Conservation (phyloP, 2,888 invertebrate species). For the Nasonovia ribisnigri region DNA sequence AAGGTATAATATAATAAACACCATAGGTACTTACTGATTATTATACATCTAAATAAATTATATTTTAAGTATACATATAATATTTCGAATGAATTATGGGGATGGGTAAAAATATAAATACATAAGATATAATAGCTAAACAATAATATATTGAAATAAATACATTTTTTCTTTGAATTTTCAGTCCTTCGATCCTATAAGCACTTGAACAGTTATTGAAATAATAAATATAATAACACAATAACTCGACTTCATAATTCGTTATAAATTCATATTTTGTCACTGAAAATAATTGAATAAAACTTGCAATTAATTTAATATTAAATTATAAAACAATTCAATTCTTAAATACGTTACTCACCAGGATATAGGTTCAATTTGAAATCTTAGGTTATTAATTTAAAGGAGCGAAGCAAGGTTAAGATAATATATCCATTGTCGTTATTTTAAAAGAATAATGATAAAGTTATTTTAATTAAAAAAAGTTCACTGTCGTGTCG, state of each 20-base stretch:
- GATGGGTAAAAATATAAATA: neutral
- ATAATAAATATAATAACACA: neutral
- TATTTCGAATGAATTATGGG: neutral
- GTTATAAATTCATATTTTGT: neutral
- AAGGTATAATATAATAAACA: neutral
- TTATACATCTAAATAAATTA: too few species aligned
- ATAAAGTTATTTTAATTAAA: conserved; percentile 40
- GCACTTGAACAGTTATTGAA: neutral
- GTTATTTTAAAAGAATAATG: conserved; percentile 1
- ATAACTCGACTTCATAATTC: neutral
- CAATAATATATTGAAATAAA: neutral
- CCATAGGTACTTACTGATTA: too few species aligned
- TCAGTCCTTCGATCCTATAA: neutral
- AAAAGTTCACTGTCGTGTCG: conserved; percentile 4
- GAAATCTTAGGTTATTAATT: neutral
- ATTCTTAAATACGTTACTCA: neutral
- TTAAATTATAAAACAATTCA: neutral
- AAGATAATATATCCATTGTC: neutral
- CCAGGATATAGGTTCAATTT: neutral
- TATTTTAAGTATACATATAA: neutral
- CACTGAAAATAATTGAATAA: neutral
- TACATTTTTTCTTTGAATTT: neutral
- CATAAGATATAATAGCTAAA: neutral
- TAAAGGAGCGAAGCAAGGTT: neutral
- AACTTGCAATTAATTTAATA: neutral